Evolutionary conservation across 2,888 invertebrate species (phyloP), one percentile per base, ranked within the genome.

Genomic region (Patella pellucida): DNA sequence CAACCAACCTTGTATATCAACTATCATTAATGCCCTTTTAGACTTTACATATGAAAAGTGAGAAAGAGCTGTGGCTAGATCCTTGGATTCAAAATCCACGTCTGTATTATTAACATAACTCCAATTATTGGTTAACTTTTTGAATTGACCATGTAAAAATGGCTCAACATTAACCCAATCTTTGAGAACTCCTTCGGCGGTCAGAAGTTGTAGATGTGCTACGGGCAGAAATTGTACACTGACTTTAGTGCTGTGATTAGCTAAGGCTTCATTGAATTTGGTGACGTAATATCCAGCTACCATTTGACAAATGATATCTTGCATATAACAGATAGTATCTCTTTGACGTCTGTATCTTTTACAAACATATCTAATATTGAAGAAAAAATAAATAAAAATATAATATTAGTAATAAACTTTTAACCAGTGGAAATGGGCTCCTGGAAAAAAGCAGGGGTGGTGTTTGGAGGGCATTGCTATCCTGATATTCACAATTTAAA

Each of bases 271-370:
- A 70, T 82, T 82, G 76, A 82, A 82, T 7, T 54, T 67, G 14
- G 80, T 79, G 54, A 82, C 81, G 41, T 80, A 82, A 52, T 74
- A 74, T 3, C 79, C 76, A 56, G 81, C 81, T 27, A 70, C 68
- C 81, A 80, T 80, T 76, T 82, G 81, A 73, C 78, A 77, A 15
- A 77, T 70, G 41, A 80, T 78, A 56, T 82, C 81, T 67, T 80
- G 79, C 68, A 78, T 72, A 73, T 82, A 82, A 31, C 72, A 62
- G 23, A 71, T 69, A 14, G 76, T 68, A 11, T 51, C 31, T 15
- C 56, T 75, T 7, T 76, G 74, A 5, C 70, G 54, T 4, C 73
- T 27, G 68, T 82, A 80, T 3, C 81, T 77, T 62, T 82, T 82
- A 52, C 79, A 75, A 23, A 81, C 77, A 71, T 81, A 81, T 68